Base-by-base conservation (phyloP, 1,140 invertebrate genomes). In the Listronotus oregonensis region DNA sequence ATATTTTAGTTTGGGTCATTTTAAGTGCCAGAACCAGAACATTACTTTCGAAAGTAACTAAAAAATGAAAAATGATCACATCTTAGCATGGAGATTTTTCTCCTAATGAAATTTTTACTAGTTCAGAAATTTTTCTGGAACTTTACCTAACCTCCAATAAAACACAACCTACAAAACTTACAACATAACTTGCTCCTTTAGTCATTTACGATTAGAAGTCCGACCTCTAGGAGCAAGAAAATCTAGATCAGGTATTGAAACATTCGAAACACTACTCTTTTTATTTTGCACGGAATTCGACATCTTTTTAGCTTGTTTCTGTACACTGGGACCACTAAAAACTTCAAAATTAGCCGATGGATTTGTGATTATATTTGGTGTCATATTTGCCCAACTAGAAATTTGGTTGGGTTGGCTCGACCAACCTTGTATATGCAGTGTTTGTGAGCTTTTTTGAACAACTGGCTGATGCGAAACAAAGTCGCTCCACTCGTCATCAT, bases 401-500 rank as follows among this genome's bases (percentile, higher is more conserved):
- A 55, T 44, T 39, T 68, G 58, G 11, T 67, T 43, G 10, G 52
- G 27, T 32, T 67, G 46, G 11, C 11, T 11, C 34, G 57, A 27
- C 18, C 8, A 37, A 12, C 17, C 27, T 49, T 42, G 14, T 55
- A 43, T 54, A 15, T 34, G 21, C 43, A 11, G 17, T 54, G 39
- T 4, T 15, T 61, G 32, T 18, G 49, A 12, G 17, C 9, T 11
- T 12, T n/a, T 43, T 44, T 49, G 11, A 51, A 42, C 51, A 42
- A 34, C 3, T 21, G 69, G 11, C 46, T 70, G 56, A 34, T 66
- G 57, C 0, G 85, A 86, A n/a, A 86, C 83, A 72, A 87, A 87
- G 59, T 86, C 85, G 14, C 83, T 84, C 85, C 85, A 86, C 69
- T 86, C 85, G 60, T 86, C 85, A 37, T 86, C 85, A 54, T 84